phyloP scores from a whole-genome alignment of 2,888 invertebrate genomes.

The Corythucha ciliata region DNA sequence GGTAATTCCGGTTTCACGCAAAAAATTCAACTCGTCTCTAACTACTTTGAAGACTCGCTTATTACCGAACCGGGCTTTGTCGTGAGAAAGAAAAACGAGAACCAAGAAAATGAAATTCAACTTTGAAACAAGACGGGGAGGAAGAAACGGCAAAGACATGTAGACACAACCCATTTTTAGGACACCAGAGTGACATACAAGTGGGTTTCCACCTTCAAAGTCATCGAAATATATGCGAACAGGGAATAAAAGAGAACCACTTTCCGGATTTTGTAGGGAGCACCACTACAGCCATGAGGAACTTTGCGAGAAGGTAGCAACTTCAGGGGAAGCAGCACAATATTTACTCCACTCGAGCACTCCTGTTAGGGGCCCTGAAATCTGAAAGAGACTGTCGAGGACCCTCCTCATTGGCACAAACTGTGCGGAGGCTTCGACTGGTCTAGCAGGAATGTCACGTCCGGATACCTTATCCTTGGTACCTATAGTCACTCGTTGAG shows the following conservation, averaged over 20 bases:
- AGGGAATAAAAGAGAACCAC: neutral
- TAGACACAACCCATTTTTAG: neutral
- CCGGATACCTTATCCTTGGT: no score
- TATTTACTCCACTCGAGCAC: neutral
- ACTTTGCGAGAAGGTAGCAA: neutral
- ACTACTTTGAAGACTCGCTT: neutral
- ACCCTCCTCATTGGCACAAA: slow-evolving; percentile 1
- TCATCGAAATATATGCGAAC: neutral
- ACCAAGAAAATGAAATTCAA: no score
- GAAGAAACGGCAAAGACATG: neutral
- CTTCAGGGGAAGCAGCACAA: neutral
- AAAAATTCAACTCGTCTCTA: neutral
- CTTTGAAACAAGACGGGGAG: no score
- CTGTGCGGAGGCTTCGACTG: neutral
- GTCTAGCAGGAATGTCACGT: neutral
- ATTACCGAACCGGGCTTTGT: neutral
- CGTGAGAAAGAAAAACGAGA: no score
- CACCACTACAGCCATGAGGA: neutral
- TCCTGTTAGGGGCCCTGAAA: neutral
- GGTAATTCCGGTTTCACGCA: neutral
- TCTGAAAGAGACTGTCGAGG: neutral
- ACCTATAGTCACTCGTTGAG: neutral
- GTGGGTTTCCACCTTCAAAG: no score
- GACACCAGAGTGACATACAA: neutral
- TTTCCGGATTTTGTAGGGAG: neutral